A percentile compares a stretch with the other conserved stretches of the same genome.
phyloP scores from a whole-genome alignment of 2,888 invertebrate genomes.

The Iphiclides podalirius region DNA sequence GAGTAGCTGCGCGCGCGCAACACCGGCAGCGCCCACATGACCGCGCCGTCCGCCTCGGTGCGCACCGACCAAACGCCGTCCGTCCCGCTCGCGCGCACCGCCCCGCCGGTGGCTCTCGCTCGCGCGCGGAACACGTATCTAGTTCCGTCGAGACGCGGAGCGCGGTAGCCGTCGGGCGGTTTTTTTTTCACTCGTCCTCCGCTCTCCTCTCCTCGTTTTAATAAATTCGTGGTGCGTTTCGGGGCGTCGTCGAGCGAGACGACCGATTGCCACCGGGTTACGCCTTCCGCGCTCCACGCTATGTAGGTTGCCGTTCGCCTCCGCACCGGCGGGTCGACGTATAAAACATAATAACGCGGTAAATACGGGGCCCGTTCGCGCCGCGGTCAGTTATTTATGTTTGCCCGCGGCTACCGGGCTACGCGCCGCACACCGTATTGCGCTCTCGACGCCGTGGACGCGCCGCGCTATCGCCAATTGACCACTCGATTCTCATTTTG shows the following conservation, averaged over 20 bases:
- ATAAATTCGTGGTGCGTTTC: slow-evolving; percentile 77
- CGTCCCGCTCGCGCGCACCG: slow-evolving; percentile 44
- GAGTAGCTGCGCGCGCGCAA: slow-evolving; percentile 77
- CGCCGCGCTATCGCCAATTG: too few species aligned
- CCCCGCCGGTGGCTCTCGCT: slow-evolving; percentile 40
- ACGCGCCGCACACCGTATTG: slow-evolving; percentile 59
- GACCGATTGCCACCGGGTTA: slow-evolving; percentile 76
- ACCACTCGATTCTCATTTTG: too few species aligned
- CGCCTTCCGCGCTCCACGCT: slow-evolving; percentile 78
- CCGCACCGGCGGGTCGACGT: slow-evolving; percentile 59
- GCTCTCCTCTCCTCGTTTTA: slow-evolving; percentile 52
- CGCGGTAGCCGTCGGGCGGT: slow-evolving; percentile 67
- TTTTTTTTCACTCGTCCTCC: slow-evolving; percentile 50
- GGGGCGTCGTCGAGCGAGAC: slow-evolving; percentile 66
- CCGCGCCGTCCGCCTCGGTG: slow-evolving; percentile 45
- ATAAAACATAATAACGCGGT: slow-evolving; percentile 74
- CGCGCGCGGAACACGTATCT: slow-evolving; percentile 73
- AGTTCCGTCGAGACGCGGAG: slow-evolving; percentile 78
- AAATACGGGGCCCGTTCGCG: slow-evolving; percentile 64
- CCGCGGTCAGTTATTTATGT: slow-evolving; percentile 67
- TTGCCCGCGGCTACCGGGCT: slow-evolving; percentile 62
- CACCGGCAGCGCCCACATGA: slow-evolving; percentile 79
- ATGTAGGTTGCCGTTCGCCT: too few species aligned
- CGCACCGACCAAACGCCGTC: slow-evolving; percentile 43
- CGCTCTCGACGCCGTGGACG: slow-evolving; percentile 4